These are phyloP conservation scores for Drosophila seguyi DNA, from an alignment of 1,140 invertebrate species.

Conservation along the genomic window DNA sequence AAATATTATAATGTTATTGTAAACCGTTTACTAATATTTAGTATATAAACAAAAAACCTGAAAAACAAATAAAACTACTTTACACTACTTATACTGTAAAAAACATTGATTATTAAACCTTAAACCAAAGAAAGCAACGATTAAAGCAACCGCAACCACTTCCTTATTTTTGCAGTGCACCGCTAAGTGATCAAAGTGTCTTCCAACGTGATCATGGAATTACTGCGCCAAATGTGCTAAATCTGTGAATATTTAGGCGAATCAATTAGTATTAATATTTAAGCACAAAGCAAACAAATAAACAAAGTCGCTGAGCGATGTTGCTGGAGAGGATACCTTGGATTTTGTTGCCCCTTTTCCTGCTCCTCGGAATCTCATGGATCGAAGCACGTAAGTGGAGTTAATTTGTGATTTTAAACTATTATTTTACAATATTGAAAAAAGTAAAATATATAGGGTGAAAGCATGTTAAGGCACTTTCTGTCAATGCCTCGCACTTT, in stretches of 20 bases:
- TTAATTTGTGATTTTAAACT: neutral
- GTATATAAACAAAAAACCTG: neutral
- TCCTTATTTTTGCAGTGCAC: slow-evolving; percentile 30
- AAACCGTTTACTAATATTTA: neutral
- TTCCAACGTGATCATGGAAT: slow-evolving; percentile 47
- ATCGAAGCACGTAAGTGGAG: slow-evolving; percentile 41
- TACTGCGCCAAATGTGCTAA: slow-evolving; percentile 39
- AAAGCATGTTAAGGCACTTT: slow-evolving; percentile 5
- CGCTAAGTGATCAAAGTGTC: slow-evolving; percentile 41
- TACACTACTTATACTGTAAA: neutral
- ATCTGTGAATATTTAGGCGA: slow-evolving; percentile 30
- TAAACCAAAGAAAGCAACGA: neutral
- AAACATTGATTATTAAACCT: neutral
- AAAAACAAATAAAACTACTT: no score
- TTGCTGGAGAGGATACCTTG: neutral
- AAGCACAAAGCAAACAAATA: slow-evolving; percentile 10
- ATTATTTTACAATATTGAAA: neutral
- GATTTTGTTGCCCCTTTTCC: neutral
- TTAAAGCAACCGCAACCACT: neutral
- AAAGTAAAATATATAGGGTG: neutral
- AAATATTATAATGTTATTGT: neutral
- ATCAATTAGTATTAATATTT: slow-evolving; percentile 27
- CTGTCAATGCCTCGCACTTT: slow-evolving; percentile 5
- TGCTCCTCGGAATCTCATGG: slow-evolving; percentile 23
- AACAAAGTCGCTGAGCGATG: slow-evolving; percentile 6